phyloP scores from a whole-genome alignment of 2,113 vertebrate genomes.

The Chionomys nivalis region DNA sequence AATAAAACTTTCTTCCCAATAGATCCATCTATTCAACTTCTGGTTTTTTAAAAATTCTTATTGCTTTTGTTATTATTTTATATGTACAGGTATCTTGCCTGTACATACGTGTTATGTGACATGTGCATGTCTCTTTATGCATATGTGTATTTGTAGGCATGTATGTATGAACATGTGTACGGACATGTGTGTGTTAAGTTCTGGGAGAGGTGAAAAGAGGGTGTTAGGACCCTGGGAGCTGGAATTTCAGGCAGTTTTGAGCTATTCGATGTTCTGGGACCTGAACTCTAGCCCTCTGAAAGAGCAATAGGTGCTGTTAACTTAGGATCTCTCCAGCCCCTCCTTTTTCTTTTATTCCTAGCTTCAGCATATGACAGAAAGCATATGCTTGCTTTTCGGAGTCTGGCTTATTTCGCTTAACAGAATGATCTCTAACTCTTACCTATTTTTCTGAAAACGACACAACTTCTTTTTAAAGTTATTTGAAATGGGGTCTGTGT shows the following conservation, averaged over 20 bases:
- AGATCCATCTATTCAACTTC: neutral
- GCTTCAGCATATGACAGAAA: neutral
- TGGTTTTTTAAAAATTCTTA: neutral
- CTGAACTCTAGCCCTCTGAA: neutral
- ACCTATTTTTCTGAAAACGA: neutral
- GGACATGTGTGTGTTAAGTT: neutral
- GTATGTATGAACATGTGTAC: neutral
- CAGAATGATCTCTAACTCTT: neutral
- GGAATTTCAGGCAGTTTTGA: neutral
- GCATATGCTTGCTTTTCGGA: neutral
- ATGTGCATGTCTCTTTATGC: neutral
- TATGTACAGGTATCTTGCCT: neutral
- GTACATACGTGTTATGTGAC: neutral
- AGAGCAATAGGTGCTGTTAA: neutral
- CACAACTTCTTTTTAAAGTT: neutral
- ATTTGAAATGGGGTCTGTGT: too few relatives aligned
- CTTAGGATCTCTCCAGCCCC: neutral
- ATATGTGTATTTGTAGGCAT: too few relatives aligned
- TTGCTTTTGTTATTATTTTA: neutral
- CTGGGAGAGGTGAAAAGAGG: neutral
- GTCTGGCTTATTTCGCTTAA: neutral
- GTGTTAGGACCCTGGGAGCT: neutral
- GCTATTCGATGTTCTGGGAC: neutral
- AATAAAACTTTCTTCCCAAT: slow-evolving; percentile 8
- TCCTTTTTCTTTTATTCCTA: neutral